Conservation (phyloP, 2,888 invertebrate species). For the Apodemia mormo region DNA sequence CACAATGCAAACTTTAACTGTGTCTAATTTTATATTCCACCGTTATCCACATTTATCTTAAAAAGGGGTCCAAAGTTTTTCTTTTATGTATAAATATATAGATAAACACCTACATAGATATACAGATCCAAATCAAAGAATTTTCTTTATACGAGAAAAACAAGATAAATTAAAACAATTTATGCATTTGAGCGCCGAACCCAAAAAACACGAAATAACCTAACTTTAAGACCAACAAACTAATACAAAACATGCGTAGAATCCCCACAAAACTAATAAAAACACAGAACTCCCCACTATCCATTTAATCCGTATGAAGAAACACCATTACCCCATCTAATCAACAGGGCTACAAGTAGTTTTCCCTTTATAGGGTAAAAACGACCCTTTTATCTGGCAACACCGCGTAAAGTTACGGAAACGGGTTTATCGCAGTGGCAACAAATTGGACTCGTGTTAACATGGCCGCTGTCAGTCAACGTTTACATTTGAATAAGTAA, state of each 20-base stretch:
- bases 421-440: slow-evolving; percentile 16
- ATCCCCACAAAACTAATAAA: slow-evolving; percentile 34
- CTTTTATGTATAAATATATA: too few relatives aligned
- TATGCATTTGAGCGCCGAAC: not conserved
- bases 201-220: not conserved
- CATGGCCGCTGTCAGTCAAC: slow-evolving; percentile 9
- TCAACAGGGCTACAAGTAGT: slow-evolving; percentile 61
- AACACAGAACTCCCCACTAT: slow-evolving; percentile 36
- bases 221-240: slow-evolving; percentile 9
- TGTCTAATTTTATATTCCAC: too few relatives aligned
- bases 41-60: too few relatives aligned
- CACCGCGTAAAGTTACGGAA: slow-evolving; percentile 50
- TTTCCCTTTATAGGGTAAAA: slow-evolving; percentile 48
- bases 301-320: slow-evolving; percentile 51
- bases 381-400: slow-evolving; percentile 66
- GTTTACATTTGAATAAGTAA: not conserved
- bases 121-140: too few relatives aligned
- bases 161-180: too few relatives aligned
- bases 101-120: too few relatives aligned
- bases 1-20: too few relatives aligned
- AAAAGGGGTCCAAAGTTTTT: too few relatives aligned
- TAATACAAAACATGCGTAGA: slow-evolving; percentile 23
- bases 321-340: slow-evolving; percentile 65
- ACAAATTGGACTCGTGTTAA: slow-evolving; percentile 16
- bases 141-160: too few relatives aligned